phyloP scores from a whole-genome alignment of 2,888 invertebrate species.

The Troides aeacus region DNA sequence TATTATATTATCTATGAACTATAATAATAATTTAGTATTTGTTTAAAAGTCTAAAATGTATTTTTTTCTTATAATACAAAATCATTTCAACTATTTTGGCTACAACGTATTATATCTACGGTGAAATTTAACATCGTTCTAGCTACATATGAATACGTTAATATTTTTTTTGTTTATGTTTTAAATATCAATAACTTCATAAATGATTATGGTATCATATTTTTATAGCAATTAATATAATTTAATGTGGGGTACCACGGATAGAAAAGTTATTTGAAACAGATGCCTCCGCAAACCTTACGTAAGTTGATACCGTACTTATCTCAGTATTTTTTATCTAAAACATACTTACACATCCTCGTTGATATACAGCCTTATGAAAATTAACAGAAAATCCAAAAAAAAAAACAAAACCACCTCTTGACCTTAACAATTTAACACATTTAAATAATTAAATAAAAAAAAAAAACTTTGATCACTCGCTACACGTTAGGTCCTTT shows the following conservation, averaged over 20 bases:
- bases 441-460: conserved; percentile 43
- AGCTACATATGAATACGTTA: too few relatives aligned
- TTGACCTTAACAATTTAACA: conserved; percentile 44
- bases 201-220: too few relatives aligned
- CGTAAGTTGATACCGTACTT: conserved; percentile 61
- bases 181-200: too few relatives aligned
- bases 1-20: too few relatives aligned
- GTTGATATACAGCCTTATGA: conserved; percentile 34
- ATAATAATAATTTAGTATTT: too few relatives aligned
- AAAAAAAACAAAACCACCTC: conserved; percentile 52
- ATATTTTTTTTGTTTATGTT: too few relatives aligned
- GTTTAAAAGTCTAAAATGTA: too few relatives aligned
- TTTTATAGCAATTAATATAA: neutral
- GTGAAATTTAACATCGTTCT: too few relatives aligned
- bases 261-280: conserved; percentile 41
- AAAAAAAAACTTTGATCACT: conserved; percentile 60
- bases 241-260: neutral
- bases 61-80: too few relatives aligned
- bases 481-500: conserved; percentile 53
- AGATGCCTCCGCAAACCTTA: conserved; percentile 55
- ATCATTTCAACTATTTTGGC: too few relatives aligned
- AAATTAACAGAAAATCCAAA: conserved; percentile 33
- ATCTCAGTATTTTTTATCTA: conserved; percentile 48
- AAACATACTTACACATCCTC: conserved; percentile 63
- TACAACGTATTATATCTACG: too few relatives aligned